Conservation (phyloP, 53 echinoderm and acorn worm species). For the Astropecten irregularis region DNA sequence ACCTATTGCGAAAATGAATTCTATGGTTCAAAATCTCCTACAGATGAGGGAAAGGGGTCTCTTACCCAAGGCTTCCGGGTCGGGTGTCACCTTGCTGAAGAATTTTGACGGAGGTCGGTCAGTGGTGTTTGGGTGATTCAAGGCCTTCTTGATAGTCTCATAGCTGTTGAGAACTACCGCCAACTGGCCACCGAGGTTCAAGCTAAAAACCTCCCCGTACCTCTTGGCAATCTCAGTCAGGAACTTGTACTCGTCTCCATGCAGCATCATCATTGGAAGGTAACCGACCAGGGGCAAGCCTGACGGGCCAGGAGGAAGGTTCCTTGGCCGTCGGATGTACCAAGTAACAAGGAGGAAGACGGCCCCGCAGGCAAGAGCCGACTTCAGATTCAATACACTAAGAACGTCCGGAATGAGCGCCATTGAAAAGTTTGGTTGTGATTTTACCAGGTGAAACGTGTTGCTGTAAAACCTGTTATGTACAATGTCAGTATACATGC, state of each 20-base stretch:
- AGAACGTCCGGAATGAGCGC: neutral
- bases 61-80: neutral
- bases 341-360: neutral
- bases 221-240: neutral
- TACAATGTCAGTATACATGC: too few species aligned
- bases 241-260: neutral
- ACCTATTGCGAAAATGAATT: too few species aligned
- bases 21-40: too few species aligned
- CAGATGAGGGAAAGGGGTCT: neutral
- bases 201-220: neutral
- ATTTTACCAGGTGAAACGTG: neutral
- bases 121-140: neutral
- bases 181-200: constrained; percentile 2
- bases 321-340: constrained; percentile 6
- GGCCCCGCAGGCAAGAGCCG: neutral
- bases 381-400: neutral
- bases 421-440: too few species aligned
- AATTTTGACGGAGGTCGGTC: neutral
- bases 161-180: neutral
- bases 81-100: neutral
- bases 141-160: neutral
- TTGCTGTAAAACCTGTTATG: too few species aligned
- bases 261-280: neutral
- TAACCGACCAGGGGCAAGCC: constrained; percentile 41
- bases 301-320: constrained; percentile 48